phyloP scores from a whole-genome alignment of 2,888 invertebrate species.

The Ormyrus labotus region DNA sequence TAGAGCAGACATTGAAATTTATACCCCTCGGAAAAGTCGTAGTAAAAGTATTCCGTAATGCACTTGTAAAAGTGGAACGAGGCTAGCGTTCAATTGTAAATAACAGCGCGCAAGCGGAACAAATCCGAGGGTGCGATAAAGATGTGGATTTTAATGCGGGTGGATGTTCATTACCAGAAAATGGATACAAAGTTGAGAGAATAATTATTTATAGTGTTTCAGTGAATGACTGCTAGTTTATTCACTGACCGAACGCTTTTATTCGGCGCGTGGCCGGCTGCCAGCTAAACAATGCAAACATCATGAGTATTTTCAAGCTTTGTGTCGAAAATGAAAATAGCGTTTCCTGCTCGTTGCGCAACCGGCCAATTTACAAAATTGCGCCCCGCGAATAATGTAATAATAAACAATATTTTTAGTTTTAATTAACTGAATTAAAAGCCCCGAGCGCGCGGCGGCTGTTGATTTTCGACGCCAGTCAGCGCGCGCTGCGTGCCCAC shows the following conservation, averaged over 20 bases:
- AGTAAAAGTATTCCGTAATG: too few relatives aligned
- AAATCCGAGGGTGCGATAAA: not conserved
- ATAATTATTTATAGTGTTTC: constrained; percentile 11
- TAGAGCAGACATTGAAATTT: too few relatives aligned
- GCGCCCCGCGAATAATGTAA: too few relatives aligned
- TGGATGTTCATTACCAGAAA: not conserved
- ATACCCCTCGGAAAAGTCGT: too few relatives aligned
- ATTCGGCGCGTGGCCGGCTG: not conserved
- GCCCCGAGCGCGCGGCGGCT: too few relatives aligned
- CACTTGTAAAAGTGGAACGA: not conserved
- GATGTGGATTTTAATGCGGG: constrained; percentile 11
- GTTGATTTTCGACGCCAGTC: too few relatives aligned
- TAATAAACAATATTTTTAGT: too few relatives aligned
- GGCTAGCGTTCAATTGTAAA: not conserved
- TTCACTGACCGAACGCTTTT: not conserved
- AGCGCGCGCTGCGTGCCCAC: not conserved
- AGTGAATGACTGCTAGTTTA: not conserved
- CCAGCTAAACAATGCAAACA: constrained; percentile 20
- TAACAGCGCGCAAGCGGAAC: not conserved
- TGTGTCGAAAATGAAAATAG: constrained; percentile 1
- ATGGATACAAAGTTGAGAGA: constrained; percentile 17
- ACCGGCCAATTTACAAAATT: too few relatives aligned
- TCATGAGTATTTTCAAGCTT: constrained; percentile 8
- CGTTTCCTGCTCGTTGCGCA: not conserved
- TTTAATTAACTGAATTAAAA: too few relatives aligned